Percentiles rank a stretch among this genome's conserved stretches.
Evolutionary conservation across 2,113 vertebrate species (phyloP).

Genomic region (Verasper variegatus): DNA sequence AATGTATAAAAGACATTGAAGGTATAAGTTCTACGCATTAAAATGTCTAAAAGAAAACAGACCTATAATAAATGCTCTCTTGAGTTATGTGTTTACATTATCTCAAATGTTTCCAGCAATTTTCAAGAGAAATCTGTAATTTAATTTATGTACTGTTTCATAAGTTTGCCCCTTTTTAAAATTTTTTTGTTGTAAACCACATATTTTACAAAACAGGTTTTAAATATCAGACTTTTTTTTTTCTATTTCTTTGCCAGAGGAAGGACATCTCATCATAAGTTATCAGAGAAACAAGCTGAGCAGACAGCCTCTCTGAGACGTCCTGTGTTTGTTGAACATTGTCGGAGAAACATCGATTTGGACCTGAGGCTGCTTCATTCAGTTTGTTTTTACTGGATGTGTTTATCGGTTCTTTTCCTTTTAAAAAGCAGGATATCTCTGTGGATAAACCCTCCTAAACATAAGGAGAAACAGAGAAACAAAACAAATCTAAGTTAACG

Average conservation of each 20-base stretch:
- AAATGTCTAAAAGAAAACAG: background rate
- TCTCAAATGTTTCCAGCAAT: background rate
- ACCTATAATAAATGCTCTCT: background rate
- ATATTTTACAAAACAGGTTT: no score
- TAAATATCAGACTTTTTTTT: background rate
- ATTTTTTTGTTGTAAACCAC: no score
- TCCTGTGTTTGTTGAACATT: background rate
- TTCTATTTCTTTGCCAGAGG: no score
- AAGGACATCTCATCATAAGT: background rate
- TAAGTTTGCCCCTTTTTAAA: no score
- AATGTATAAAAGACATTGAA: slow-evolving; percentile 36
- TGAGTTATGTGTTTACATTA: background rate
- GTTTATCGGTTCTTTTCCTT: no score
- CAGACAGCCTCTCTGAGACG: background rate
- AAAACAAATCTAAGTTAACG: background rate
- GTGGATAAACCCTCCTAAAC: no score
- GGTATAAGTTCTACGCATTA: background rate
- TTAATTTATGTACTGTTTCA: background rate
- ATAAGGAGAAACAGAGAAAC: background rate
- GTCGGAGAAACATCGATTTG: background rate
- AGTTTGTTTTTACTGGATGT: background rate
- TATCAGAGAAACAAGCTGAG: background rate
- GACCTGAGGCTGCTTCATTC: background rate
- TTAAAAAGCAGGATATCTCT: background rate
- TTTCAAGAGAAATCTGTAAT: background rate